Conservation (phyloP, 2,888 invertebrate genomes). For the Scotopteryx bipunctaria region DNA sequence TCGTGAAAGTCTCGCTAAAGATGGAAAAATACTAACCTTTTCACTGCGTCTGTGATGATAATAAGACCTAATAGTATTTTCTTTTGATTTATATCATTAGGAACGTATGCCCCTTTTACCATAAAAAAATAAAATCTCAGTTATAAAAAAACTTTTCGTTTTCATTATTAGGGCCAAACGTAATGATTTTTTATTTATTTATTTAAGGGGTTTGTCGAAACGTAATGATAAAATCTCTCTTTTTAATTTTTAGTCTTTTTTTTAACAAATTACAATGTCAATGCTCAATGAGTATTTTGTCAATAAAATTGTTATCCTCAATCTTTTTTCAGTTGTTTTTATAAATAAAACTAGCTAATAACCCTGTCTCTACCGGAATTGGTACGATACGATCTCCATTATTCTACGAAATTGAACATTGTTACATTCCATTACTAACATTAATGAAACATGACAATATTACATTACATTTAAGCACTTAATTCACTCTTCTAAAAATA, state of each 20-base stretch:
- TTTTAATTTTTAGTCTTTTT: background rate
- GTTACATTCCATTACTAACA: slow-evolving; percentile 50
- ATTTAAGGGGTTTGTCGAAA: too few species aligned
- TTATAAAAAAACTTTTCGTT: too few species aligned
- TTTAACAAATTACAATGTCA: too few species aligned
- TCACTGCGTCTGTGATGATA: too few species aligned
- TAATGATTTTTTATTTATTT: too few species aligned
- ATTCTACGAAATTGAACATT: slow-evolving; percentile 46
- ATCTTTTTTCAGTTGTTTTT: background rate
- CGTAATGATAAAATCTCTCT: background rate
- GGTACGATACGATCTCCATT: background rate
- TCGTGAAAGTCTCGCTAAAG: too few species aligned
- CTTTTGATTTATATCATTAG: too few species aligned
- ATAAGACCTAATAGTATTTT: too few species aligned
- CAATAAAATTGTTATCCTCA: background rate
- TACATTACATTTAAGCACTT: slow-evolving; percentile 24
- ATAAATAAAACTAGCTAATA: background rate
- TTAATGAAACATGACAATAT: slow-evolving; percentile 58
- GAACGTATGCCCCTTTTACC: too few species aligned
- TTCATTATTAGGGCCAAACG: too few species aligned
- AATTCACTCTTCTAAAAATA: background rate
- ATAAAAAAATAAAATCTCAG: too few species aligned
- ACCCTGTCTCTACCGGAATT: background rate
- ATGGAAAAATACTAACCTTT: too few species aligned
- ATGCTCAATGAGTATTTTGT: background rate